phyloP scores from a whole-genome alignment of 2,797 vertebrate genomes.

The Lepus oiostolus region DNA sequence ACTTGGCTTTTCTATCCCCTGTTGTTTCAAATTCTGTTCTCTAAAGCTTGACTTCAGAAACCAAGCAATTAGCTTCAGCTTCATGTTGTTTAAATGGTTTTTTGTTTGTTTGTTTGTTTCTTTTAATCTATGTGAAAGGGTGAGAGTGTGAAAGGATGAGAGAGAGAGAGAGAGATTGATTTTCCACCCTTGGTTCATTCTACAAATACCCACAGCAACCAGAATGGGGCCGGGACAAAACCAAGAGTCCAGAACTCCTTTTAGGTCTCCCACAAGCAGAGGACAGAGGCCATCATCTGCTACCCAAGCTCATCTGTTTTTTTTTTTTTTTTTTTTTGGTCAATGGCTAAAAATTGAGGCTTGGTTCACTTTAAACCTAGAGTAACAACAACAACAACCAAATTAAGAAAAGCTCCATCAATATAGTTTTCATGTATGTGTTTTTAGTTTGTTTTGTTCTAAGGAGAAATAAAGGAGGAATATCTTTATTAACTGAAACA shows the following conservation, averaged over 20 bases:
- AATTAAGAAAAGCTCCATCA: neutral
- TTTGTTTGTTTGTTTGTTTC: too few species aligned
- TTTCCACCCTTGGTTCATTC: too few species aligned
- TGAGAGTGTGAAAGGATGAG: too few species aligned
- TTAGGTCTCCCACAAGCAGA: too few species aligned
- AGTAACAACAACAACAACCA: neutral
- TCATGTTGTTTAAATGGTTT: neutral
- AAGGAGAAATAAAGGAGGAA: neutral
- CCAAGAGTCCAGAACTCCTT: too few species aligned
- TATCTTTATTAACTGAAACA: neutral
- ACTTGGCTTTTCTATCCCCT: neutral
- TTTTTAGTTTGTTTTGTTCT: neutral
- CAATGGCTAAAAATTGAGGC: neutral
- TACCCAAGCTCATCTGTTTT: neutral
- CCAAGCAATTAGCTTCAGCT: neutral
- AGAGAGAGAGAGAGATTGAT: too few species aligned
- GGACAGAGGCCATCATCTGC: too few species aligned
- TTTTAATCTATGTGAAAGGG: too few species aligned
- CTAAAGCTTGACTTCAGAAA: neutral
- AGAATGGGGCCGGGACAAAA: too few species aligned
- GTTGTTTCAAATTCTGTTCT: neutral
- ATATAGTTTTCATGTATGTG: neutral
- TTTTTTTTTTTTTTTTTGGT: neutral
- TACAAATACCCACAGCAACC: too few species aligned
- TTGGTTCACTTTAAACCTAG: neutral